phyloP scores from a whole-genome alignment of 2,113 vertebrate species.

The Alosa alosa region DNA sequence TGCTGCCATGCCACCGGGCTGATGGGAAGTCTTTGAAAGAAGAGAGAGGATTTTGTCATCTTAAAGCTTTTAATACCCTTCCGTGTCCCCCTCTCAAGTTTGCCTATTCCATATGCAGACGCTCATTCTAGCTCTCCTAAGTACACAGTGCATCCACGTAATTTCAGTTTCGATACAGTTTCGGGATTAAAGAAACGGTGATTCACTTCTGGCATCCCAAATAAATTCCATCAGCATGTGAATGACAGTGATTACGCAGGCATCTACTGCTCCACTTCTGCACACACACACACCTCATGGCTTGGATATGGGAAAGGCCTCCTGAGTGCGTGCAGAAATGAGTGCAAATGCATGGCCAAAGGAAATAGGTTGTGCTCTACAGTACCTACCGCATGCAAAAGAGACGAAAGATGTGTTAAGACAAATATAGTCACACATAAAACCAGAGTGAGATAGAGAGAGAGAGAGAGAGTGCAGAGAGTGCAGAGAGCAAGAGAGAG shows the following conservation, averaged over 20 bases:
- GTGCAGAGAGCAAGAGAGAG: neutral
- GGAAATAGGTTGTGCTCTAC: neutral
- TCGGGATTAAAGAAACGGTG: neutral
- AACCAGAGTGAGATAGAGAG: neutral
- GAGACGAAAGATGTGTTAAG: neutral
- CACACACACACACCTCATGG: neutral
- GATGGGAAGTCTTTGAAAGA: neutral
- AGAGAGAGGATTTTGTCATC: constrained; percentile 21
- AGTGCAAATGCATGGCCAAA: neutral
- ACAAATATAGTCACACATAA: constrained; percentile 5
- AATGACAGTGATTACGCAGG: neutral
- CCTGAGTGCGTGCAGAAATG: neutral
- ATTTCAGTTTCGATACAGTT: constrained; percentile 2
- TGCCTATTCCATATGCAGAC: neutral
- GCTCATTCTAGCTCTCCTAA: neutral
- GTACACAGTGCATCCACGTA: neutral
- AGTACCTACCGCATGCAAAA: neutral
- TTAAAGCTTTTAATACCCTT: constrained; percentile 14
- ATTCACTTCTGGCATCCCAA: neutral
- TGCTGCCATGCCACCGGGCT: neutral
- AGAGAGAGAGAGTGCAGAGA: neutral
- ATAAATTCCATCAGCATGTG: neutral
- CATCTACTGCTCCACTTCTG: neutral
- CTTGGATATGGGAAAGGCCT: neutral
- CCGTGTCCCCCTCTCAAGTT: neutral